phyloP scores from a whole-genome alignment of 2,797 vertebrate genomes.

The Bovichtus diacanthus region DNA sequence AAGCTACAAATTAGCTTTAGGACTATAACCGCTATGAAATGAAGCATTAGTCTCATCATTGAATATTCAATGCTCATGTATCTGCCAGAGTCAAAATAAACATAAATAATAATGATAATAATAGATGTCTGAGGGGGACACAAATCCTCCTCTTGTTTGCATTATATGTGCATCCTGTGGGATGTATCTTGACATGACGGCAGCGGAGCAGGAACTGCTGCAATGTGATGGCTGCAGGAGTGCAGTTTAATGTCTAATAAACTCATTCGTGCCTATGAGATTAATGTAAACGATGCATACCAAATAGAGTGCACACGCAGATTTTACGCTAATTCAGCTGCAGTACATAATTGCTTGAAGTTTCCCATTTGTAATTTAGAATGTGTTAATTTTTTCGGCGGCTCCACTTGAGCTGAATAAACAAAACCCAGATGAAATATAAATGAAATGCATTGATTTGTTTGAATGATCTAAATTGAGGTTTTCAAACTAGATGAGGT shows the following conservation, averaged over 20 bases:
- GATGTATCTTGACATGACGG: slow-evolving; percentile 23
- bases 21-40: background rate
- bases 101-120: slow-evolving; percentile 30
- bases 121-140: background rate
- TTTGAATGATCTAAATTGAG: slow-evolving; percentile 32
- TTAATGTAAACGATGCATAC: slow-evolving; percentile 22
- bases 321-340: slow-evolving; percentile 24
- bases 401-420: slow-evolving; percentile 39
- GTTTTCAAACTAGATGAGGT: slow-evolving; percentile 19
- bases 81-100: slow-evolving; percentile 17
- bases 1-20: background rate
- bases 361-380: slow-evolving; percentile 47
- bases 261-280: slow-evolving; percentile 28
- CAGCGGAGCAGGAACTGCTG: slow-evolving; percentile 26
- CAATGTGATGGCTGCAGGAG: background rate
- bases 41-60: background rate
- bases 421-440: slow-evolving; percentile 40
- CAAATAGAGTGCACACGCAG: background rate
- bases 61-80: background rate
- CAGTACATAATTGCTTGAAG: slow-evolving; percentile 28
- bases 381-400: slow-evolving; percentile 46
- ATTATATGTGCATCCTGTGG: slow-evolving; percentile 30
- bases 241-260: slow-evolving; percentile 38
- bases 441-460: slow-evolving; percentile 33
- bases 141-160: slow-evolving; percentile 25